These are phyloP conservation scores for Tetragonisca angustula DNA, from an alignment of 2,888 invertebrate species.

Conservation along the genomic window DNA sequence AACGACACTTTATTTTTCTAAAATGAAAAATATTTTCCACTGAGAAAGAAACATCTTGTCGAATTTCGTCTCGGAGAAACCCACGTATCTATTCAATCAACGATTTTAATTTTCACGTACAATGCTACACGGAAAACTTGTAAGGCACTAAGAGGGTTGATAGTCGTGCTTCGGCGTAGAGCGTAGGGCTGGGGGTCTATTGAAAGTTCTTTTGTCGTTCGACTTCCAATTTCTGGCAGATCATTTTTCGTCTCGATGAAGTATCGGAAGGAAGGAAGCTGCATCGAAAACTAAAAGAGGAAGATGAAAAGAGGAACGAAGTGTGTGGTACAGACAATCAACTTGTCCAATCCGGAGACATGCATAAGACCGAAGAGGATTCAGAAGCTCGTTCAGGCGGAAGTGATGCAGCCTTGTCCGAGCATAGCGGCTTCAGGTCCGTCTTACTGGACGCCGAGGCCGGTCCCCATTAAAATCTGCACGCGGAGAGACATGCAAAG, in stretches of 20 bases:
- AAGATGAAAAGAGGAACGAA: slow-evolving; percentile 72
- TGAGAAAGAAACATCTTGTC: too few relatives aligned
- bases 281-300: background rate
- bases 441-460: slow-evolving; percentile 58
- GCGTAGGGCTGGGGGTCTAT: slow-evolving; percentile 9
- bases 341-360: slow-evolving; percentile 77
- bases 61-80: too few relatives aligned
- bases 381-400: slow-evolving; percentile 69
- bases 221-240: slow-evolving; percentile 23
- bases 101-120: too few relatives aligned
- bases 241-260: slow-evolving; percentile 29
- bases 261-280: background rate
- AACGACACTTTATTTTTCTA: too few relatives aligned
- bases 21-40: too few relatives aligned
- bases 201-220: slow-evolving; percentile 37
- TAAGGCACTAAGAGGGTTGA: slow-evolving; percentile 1
- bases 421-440: background rate
- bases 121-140: too few relatives aligned
- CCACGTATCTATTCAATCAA: too few relatives aligned
- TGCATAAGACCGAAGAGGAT: slow-evolving; percentile 70
- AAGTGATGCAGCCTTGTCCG: slow-evolving; percentile 61
- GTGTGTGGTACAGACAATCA: slow-evolving; percentile 77
- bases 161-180: slow-evolving; percentile 14
- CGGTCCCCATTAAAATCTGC: slow-evolving; percentile 82
- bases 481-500: slow-evolving; percentile 79